Evolutionary conservation across 2,888 invertebrate species (phyloP).

Genomic region (Phlogophora meticulosa): DNA sequence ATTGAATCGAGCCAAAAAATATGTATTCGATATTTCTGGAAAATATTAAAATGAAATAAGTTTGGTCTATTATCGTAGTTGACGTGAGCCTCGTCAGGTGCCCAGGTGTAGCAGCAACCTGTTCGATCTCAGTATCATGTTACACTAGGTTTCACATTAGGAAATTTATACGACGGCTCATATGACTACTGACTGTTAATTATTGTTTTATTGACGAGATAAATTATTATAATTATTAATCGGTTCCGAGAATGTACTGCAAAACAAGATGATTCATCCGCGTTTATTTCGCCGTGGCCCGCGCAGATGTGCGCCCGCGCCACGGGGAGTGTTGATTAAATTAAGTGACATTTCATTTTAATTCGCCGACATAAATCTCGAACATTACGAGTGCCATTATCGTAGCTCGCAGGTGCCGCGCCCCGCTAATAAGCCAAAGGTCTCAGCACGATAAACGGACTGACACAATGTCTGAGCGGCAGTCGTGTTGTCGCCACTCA

Average conservation of each 20-base stretch:
- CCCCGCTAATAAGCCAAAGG: conserved; percentile 76
- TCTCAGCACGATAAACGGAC: conserved; percentile 75
- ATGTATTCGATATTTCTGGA: conserved; percentile 78
- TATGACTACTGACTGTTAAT: conserved; percentile 88
- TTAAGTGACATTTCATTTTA: conserved; percentile 89
- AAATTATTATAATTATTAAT: conserved; percentile 89
- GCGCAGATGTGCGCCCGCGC: conserved; percentile 80
- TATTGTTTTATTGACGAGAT: conserved; percentile 89
- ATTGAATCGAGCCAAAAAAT: conserved; percentile 43
- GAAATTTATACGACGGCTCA: conserved; percentile 90
- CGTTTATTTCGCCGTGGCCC: conserved; percentile 76
- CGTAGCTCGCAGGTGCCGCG: conserved; percentile 78
- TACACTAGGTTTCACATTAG: conserved; percentile 90
- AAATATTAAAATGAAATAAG: conserved; percentile 77
- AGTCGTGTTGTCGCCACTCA: conserved; percentile 59
- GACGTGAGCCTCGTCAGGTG: conserved; percentile 85
- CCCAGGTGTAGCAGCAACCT: conserved; percentile 86
- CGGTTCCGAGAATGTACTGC: conserved; percentile 86
- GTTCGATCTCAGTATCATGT: conserved; percentile 84
- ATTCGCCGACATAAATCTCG: conserved; percentile 85
- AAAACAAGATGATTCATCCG: conserved; percentile 89
- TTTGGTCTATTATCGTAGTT: conserved; percentile 84
- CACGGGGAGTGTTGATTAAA: conserved; percentile 86
- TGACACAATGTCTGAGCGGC: conserved; percentile 76
- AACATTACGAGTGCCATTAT: conserved; percentile 83